Conservation (phyloP, 2,113 vertebrate genomes). For the Gasterosteus nipponicus region DNA sequence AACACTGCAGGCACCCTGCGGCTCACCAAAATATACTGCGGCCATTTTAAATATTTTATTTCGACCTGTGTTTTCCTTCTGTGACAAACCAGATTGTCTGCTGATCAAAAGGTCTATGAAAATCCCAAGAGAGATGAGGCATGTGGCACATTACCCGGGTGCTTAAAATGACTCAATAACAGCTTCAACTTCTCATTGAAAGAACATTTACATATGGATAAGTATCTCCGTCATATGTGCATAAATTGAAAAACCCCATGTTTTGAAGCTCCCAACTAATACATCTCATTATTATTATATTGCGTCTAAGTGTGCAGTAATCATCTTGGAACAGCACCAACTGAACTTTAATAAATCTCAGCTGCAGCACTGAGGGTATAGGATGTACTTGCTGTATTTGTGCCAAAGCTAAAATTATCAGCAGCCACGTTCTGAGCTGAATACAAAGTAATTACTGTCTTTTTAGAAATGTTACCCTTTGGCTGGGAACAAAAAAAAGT, state of each 20-base stretch:
- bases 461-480: conserved; percentile 69
- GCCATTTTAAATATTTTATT: not conserved
- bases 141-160: not conserved
- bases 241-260: conserved; percentile 36
- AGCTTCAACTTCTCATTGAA: conserved; percentile 25
- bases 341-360: conserved; percentile 64
- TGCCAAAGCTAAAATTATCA: conserved; percentile 66
- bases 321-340: conserved; percentile 35
- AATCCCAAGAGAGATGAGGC: not conserved
- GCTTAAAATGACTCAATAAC: conserved; percentile 24
- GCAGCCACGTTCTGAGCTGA: conserved; percentile 51
- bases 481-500: conserved; percentile 7
- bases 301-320: conserved; percentile 9
- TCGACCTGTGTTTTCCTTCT: not conserved
- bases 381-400: conserved; percentile 26
- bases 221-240: conserved; percentile 38
- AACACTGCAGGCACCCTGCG: not conserved
- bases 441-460: conserved; percentile 65
- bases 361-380: conserved; percentile 44
- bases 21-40: not conserved
- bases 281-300: conserved; percentile 26
- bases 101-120: not conserved
- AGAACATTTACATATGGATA: not conserved
- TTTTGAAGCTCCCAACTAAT: conserved; percentile 26
- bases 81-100: not conserved